Conservation (phyloP, 2,888 invertebrate genomes). For the Calliphora vomitoria region DNA sequence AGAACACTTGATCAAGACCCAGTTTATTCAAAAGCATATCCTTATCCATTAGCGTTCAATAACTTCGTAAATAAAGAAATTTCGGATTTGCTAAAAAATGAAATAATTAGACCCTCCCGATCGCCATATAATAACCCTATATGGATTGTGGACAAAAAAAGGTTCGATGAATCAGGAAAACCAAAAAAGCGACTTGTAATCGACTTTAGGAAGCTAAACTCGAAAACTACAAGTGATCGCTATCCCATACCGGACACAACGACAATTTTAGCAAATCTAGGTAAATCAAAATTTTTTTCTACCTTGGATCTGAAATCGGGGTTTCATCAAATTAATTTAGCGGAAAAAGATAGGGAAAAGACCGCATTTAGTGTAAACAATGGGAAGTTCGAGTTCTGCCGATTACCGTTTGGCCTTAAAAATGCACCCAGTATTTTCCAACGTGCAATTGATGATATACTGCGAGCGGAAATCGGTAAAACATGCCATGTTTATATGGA, state of each 20-base stretch:
- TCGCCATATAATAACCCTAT: conserved; percentile 58
- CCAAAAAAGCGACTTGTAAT: conserved; percentile 50
- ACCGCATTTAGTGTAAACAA: conserved; percentile 74
- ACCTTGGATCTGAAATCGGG: conserved; percentile 50
- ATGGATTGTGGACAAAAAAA: conserved; percentile 54
- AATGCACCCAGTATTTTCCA: conserved; percentile 79
- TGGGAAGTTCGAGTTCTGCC: conserved; percentile 80
- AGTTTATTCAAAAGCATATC: conserved; percentile 45
- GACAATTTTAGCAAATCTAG: conserved; percentile 44
- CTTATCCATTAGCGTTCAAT: conserved; percentile 31
- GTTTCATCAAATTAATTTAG: conserved; percentile 52
- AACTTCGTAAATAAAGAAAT: conserved; percentile 43
- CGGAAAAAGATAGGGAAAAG: conserved; percentile 53
- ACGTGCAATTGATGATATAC: conserved; percentile 67
- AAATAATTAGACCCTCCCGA: conserved; percentile 50
- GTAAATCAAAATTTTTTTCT: conserved; percentile 29
- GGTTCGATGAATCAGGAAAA: conserved; percentile 43
- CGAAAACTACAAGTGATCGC: conserved; percentile 28
- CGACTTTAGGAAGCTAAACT: conserved; percentile 61
- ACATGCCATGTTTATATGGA: conserved; percentile 71
- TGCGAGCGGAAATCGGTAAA: conserved; percentile 70
- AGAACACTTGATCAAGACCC: conserved; percentile 59
- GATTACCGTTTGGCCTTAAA: conserved; percentile 82
- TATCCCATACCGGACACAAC: conserved; percentile 45
- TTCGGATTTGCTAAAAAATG: conserved; percentile 27